phyloP scores from a whole-genome alignment of 1,140 invertebrate genomes.

The Bombus pyrosoma region DNA sequence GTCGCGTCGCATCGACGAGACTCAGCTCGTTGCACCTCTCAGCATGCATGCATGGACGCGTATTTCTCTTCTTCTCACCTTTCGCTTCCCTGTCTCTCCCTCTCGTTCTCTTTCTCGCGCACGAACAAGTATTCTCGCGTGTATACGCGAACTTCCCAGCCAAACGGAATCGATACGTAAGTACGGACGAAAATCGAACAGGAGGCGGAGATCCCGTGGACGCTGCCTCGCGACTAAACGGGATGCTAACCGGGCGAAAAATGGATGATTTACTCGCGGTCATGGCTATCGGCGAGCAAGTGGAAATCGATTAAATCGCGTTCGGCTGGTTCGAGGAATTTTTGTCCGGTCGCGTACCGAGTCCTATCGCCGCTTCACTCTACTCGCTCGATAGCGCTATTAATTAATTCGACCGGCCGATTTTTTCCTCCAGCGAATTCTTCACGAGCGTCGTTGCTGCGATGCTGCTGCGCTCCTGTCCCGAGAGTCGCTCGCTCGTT shows the following conservation, averaged over 20 bases:
- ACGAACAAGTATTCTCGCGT: too few relatives aligned
- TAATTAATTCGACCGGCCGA: slow-evolving; percentile 47
- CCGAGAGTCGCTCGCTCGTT: neutral
- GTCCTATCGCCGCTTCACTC: slow-evolving; percentile 5
- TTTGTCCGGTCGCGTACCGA: neutral
- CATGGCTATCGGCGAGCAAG: slow-evolving; percentile 7
- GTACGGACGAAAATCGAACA: neutral
- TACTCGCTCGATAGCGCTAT: slow-evolving; percentile 42
- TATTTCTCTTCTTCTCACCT: neutral
- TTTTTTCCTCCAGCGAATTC: slow-evolving; percentile 47
- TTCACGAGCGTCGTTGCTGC: slow-evolving; percentile 6
- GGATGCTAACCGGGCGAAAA: neutral
- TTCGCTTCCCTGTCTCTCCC: neutral
- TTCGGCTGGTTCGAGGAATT: slow-evolving; percentile 22
- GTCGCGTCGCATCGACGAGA: too few relatives aligned
- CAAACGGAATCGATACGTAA: neutral
- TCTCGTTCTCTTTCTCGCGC: neutral
- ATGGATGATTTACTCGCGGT: neutral
- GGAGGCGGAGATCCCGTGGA: neutral
- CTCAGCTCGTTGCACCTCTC: slow-evolving; percentile 11
- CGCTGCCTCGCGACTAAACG: neutral
- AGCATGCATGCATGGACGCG: neutral
- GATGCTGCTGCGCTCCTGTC: neutral
- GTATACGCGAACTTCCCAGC: neutral
- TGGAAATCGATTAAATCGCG: slow-evolving; percentile 44